Evolutionary conservation across 2,888 invertebrate species (phyloP).

Genomic region (Deladenus siricidicola): DNA sequence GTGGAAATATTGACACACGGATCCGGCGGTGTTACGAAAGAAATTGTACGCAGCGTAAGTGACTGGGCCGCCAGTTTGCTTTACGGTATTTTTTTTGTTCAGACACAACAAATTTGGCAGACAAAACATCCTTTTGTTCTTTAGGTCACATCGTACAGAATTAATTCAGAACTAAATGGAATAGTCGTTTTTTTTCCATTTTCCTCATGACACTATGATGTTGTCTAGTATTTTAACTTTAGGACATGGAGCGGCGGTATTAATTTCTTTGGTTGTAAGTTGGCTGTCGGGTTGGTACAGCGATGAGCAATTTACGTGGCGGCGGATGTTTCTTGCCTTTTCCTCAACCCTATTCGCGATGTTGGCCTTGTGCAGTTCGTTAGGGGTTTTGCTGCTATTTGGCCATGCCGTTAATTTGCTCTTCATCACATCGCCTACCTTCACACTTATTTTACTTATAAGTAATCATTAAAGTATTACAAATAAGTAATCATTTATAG

Average conservation of each 20-base stretch:
- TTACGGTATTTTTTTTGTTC: not conserved
- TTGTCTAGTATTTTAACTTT: not conserved
- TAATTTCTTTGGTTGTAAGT: slow-evolving; percentile 6
- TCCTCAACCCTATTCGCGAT: slow-evolving; percentile 1
- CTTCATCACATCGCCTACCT: slow-evolving; percentile 13
- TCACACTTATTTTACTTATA: slow-evolving; percentile 3
- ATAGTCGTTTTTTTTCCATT: too few species aligned
- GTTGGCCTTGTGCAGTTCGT: not conserved
- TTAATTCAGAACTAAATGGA: too few species aligned
- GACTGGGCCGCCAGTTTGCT: not conserved
- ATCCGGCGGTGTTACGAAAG: slow-evolving; percentile 20
- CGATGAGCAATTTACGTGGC: slow-evolving; percentile 6
- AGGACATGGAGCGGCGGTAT: slow-evolving; percentile 4
- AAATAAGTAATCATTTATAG: not conserved
- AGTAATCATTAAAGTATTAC: not conserved
- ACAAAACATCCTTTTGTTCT: too few species aligned
- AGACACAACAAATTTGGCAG: too few species aligned
- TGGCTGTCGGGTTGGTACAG: slow-evolving; percentile 12
- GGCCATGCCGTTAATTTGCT: slow-evolving; percentile 12
- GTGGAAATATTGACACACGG: slow-evolving; percentile 23
- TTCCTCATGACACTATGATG: too few species aligned
- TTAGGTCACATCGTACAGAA: too few species aligned
- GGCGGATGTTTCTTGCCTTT: not conserved
- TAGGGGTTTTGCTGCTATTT: slow-evolving; percentile 5
- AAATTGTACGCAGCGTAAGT: slow-evolving; percentile 20